Percentiles rank a stretch among this genome's conserved stretches.
Conservation (phyloP, 1,140 invertebrate genomes). For the Idris sp. region DNA sequence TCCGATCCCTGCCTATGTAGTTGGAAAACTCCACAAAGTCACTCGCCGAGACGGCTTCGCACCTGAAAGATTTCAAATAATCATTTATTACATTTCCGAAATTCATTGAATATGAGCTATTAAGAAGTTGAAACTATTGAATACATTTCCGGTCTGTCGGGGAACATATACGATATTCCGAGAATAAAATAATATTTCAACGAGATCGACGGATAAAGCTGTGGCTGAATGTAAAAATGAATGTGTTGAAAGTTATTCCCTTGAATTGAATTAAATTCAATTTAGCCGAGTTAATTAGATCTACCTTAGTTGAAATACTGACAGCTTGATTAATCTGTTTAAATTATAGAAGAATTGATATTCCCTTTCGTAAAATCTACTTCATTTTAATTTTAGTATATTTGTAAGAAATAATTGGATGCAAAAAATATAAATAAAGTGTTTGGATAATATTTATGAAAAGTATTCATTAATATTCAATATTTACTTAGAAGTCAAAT, state of each 20-base stretch:
- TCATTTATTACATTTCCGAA: conserved; percentile 41
- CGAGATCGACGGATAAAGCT: conserved; percentile 13
- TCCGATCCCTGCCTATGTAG: conserved; percentile 90
- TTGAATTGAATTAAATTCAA: conserved; percentile 25
- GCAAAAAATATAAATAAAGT: too few relatives aligned
- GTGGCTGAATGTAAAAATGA: conserved; percentile 3
- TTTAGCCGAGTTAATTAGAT: too few relatives aligned
- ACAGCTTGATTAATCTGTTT: too few relatives aligned
- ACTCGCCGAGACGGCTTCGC: conserved; percentile 90
- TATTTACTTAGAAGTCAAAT: too few relatives aligned
- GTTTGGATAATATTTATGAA: too few relatives aligned
- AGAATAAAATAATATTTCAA: conserved; percentile 45
- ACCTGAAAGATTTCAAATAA: conserved; percentile 81
- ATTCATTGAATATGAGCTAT: conserved; percentile 6
- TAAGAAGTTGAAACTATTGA: conserved; percentile 2
- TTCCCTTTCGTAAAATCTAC: too few relatives aligned
- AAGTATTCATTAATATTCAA: too few relatives aligned
- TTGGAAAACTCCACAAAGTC: conserved; percentile 97
- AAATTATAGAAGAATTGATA: too few relatives aligned
- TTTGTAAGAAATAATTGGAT: too few relatives aligned
- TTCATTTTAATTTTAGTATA: too few relatives aligned
- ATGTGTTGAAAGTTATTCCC: conserved; percentile 8
- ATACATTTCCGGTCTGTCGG: conserved; percentile 5
- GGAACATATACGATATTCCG: background rate
- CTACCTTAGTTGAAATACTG: too few relatives aligned